Conservation (phyloP, 1,140 invertebrate genomes). For the Archivesica marissinica region DNA sequence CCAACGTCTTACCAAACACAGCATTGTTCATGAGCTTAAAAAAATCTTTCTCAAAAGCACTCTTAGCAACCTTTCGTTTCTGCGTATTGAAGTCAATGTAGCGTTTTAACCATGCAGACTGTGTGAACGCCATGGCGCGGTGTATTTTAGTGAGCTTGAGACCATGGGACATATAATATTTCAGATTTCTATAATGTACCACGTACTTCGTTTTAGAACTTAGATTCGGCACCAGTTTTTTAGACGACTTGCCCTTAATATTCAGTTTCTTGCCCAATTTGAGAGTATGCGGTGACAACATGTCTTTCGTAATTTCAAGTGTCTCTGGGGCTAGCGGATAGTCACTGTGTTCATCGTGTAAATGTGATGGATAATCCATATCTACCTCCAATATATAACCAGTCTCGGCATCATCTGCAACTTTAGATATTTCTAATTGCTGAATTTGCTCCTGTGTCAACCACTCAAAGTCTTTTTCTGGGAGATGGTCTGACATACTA, state of each 20-base stretch:
- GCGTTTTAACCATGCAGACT: neutral
- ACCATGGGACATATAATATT: neutral
- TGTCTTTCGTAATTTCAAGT: neutral
- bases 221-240: conserved; percentile 9
- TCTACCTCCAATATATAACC: conserved; percentile 63
- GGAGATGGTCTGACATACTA: conserved; percentile 48
- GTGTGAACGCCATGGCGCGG: neutral
- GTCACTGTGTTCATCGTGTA: conserved; percentile 79
- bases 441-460: conserved; percentile 47
- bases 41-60: conserved; percentile 39
- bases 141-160: conserved; percentile 20
- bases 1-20: conserved; percentile 84
- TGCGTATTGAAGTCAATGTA: conserved; percentile 27
- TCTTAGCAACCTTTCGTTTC: neutral
- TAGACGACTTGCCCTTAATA: neutral
- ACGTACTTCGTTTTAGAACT: conserved; percentile 2
- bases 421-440: conserved; percentile 54
- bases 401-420: neutral
- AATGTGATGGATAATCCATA: conserved; percentile 53
- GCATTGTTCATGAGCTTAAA: conserved; percentile 79
- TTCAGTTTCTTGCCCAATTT: neutral
- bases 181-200: conserved; percentile 20
- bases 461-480: conserved; percentile 74
- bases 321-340: neutral
- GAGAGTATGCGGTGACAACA: neutral